Evolutionary conservation across 2,113 vertebrate genomes (phyloP), one percentile per base, ranked within the genome.

Genomic region (Eulemur rufifrons): DNA sequence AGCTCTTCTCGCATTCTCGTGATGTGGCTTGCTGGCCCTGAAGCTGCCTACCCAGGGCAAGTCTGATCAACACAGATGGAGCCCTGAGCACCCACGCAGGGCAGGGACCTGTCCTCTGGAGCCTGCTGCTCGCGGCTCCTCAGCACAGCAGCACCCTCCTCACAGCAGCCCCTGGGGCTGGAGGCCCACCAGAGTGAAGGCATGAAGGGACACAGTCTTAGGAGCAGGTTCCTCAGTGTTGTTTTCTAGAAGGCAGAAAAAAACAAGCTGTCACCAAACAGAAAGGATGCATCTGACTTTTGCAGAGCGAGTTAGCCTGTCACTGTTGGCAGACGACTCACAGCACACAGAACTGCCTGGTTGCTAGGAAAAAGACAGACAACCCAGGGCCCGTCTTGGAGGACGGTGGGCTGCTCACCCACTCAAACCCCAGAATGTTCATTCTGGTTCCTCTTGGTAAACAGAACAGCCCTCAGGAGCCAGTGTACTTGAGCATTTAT

Each of bases 391-490:
- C 15, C 21, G 15, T 23, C 61, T 39, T 80, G 29, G 59, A 86
- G 34, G 52, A 39, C 14, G 18, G 52, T 47, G 56, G 15, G 23
- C 17, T 61, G 3, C 11, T 64, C 0, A 0, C 9, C 15, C 0
- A 0, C 50, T 9, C 12, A 54, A 6, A 7, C 1, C 34, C n/a
- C 27, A 39, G 27, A 52, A 34, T 63, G 74, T 81, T 56, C 71
- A 47, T 42, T 47, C 76, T 23, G 7, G 14, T 1, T 63, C 10
- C 56, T 76, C 54, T 27, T 66, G 42, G 45, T 11, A 59, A 64
- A 82, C 4, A 97, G 74, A 78, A 29, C 12, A 1, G 4, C 21
- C 52, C n/a, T 23, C 34, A 20, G 59, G 14, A 71, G 5, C 17
- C 42, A 1, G 0, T 63, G 37, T 0, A 61, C 64, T 21, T 59